Evolutionary conservation across 1,140 invertebrate genomes (phyloP), one percentile per base, ranked within the genome.

Genomic region (Zaprionus davidi): DNA sequence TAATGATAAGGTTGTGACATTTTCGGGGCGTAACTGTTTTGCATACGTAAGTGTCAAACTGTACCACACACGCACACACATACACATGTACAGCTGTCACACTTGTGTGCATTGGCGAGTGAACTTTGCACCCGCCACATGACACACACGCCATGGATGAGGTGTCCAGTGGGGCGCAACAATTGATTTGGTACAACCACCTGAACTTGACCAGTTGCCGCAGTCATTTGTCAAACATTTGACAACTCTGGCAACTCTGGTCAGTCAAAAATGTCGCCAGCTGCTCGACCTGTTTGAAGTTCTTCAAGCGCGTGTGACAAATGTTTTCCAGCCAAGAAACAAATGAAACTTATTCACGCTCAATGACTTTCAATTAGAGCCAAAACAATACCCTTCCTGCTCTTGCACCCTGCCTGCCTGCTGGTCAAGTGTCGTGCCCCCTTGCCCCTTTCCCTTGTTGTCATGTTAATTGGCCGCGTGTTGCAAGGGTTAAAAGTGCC

Each of bases 1-100:
- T 83, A 87, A 87, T 84, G 84, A 88, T 88, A 84, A 87, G 84
- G 77, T 90, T 90, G 78, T 87, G 85, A 84, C 84, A 87, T 65
- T 24, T 66, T 38, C 71, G 81, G 72, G 79, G 44, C 65, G 63
- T 49, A 67, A 57, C 34, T 36, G 41, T 56, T 75, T 75, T 75
- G 59, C 67, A 70, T 70, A 53, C 22, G 36, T 17, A 41, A 44
- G 60, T 56, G 51, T 67, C 55, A 78, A 63, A 69, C 36, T 67
- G 66, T 78, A 28, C 59, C 38, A 62, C 36, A 44, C 12, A 22
- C 15, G 51, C 64, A 44, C 53, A 55, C 24, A 22, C 38, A 24
- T 4, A 55, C 24, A 22, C 38, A 24, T 4, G 26, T 3, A 41
- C n/a, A 88, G 81, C 85, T 88, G 85, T 85, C 72, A 68, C 76